Conservation (phyloP, 2,113 vertebrate species). For the Alethe castanea region DNA sequence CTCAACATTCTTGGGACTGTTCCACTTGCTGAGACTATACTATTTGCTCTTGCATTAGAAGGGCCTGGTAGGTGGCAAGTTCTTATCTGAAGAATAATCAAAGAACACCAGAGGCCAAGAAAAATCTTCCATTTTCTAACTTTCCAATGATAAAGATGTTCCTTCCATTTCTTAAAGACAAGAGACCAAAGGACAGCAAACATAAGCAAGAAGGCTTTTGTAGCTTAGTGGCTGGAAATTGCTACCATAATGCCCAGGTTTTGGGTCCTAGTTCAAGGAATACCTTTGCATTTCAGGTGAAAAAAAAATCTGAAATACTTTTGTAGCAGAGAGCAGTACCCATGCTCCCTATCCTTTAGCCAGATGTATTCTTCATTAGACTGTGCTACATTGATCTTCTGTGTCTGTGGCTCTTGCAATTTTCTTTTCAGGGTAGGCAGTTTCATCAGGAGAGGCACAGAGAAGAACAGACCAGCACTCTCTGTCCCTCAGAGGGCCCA, state of each 20-base stretch:
- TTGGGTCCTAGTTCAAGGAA: neutral
- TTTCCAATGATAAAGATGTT: neutral
- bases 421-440: neutral
- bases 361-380: neutral
- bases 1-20: neutral
- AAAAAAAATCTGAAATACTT: neutral
- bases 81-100: neutral
- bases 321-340: neutral
- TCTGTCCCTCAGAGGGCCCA: neutral
- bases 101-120: neutral
- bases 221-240: neutral
- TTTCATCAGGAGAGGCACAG: neutral
- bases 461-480: neutral
- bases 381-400: neutral
- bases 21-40: neutral
- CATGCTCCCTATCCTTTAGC: neutral
- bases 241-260: neutral
- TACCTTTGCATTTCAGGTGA: neutral
- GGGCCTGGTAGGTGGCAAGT: neutral
- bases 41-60: neutral
- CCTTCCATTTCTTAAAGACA: neutral
- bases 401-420: neutral
- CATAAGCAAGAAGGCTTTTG: neutral
- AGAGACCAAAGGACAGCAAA: neutral
- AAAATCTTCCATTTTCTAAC: neutral